Percentiles rank a stretch among this genome's conserved stretches.
Conservation (phyloP, 2,888 invertebrate species). For the Cataglyphis altisquamis region DNA sequence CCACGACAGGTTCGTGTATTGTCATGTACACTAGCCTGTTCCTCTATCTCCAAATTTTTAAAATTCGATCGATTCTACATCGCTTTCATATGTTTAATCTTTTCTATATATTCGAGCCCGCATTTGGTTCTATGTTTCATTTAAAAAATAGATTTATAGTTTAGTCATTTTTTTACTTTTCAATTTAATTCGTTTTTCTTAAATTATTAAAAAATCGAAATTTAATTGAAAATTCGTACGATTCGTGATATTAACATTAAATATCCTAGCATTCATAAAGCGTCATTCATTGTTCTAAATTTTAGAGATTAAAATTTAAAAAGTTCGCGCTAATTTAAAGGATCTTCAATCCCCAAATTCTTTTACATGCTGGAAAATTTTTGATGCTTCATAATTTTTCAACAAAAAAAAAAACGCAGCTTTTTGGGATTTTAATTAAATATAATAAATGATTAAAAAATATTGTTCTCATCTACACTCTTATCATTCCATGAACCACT, state of each 20-base stretch:
- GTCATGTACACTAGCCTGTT: conserved; percentile 69
- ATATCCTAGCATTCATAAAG: neutral
- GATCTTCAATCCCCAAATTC: neutral
- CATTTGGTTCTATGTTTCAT: neutral
- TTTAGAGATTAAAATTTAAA: neutral
- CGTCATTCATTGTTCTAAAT: neutral
- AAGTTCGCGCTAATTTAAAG: neutral
- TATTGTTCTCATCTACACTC: neutral
- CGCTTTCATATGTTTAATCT: neutral
- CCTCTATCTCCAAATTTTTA: neutral
- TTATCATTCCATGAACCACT: neutral
- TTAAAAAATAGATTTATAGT: neutral
- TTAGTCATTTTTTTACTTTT: neutral
- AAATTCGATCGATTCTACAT: neutral
- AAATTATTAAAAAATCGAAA: neutral
- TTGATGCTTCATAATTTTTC: neutral
- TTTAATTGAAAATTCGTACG: neutral
- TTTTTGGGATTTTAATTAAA: neutral
- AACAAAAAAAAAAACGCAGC: neutral
- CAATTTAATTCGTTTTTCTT: neutral
- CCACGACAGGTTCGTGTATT: conserved; percentile 78
- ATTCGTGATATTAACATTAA: neutral
- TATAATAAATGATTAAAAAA: neutral
- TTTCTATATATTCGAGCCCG: neutral
- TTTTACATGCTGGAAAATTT: neutral